A percentile compares a stretch with the other conserved stretches of the same genome.
Evolutionary conservation across 1,140 invertebrate genomes (phyloP).

Genomic region (Euura saliciscinereae): DNA sequence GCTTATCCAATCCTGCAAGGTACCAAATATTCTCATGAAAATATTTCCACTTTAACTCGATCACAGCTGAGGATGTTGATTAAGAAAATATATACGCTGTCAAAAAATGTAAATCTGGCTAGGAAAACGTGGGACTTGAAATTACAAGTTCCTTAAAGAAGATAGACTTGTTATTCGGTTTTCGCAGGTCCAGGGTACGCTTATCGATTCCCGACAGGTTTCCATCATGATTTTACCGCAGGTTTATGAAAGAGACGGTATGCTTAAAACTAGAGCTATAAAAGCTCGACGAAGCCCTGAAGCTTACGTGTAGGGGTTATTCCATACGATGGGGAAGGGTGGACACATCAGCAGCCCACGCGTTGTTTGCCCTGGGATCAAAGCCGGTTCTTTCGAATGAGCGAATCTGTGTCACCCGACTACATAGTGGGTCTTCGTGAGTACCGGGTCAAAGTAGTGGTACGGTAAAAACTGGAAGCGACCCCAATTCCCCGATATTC

Average conservation of each 20-base stretch:
- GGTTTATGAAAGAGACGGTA: no score
- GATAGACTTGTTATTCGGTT: no score
- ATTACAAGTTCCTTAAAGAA: no score
- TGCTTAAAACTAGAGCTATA: no score
- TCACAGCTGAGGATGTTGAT: no score
- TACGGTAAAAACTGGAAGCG: not conserved
- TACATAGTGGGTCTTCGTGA: not conserved
- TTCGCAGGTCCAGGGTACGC: not conserved
- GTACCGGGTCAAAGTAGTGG: not conserved
- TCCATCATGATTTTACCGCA: not conserved
- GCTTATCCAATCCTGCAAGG: no score
- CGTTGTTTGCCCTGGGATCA: not conserved
- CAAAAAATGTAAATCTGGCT: no score
- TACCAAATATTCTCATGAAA: no score
- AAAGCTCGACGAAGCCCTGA: not conserved
- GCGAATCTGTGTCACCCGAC: not conserved
- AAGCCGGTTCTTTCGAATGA: slow-evolving; percentile 3
- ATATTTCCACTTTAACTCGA: no score
- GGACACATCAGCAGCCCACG: not conserved
- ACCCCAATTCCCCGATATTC: not conserved
- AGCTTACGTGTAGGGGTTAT: not conserved
- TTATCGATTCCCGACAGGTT: not conserved
- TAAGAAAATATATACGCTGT: no score
- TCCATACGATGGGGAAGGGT: not conserved
- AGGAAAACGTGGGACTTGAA: no score